Evolutionary conservation across 2,113 vertebrate species (phyloP).

Genomic region (Ophiodon elongatus): DNA sequence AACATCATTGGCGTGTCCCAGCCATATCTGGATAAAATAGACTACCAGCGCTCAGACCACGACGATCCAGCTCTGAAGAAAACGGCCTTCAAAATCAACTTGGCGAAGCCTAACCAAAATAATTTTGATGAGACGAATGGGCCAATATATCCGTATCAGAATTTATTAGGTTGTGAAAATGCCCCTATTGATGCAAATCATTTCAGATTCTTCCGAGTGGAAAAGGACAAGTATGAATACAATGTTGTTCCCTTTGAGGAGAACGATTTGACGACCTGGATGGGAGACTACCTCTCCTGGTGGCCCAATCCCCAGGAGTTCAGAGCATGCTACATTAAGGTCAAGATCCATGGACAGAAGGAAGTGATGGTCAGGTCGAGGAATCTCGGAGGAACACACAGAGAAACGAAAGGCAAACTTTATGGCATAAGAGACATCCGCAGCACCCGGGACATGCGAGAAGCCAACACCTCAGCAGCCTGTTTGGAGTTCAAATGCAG

Average conservation of each 20-base stretch:
- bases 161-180: slow-evolving; percentile 89
- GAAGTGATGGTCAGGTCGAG: slow-evolving; percentile 94
- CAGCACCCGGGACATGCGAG: slow-evolving; percentile 88
- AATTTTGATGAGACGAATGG: slow-evolving; percentile 89
- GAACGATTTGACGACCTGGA: slow-evolving; percentile 93
- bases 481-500: slow-evolving; percentile 98
- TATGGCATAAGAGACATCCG: slow-evolving; percentile 95
- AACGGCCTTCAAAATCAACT: slow-evolving; percentile 92
- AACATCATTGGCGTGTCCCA: slow-evolving; percentile 91
- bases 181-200: slow-evolving; percentile 89
- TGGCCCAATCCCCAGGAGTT: slow-evolving; percentile 99
- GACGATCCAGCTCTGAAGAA: slow-evolving; percentile 91
- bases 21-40: slow-evolving; percentile 91
- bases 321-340: slow-evolving; percentile 95
- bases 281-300: slow-evolving; percentile 93
- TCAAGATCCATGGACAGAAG: slow-evolving; percentile 90
- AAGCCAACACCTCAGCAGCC: slow-evolving; percentile 86
- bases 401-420: slow-evolving; percentile 87
- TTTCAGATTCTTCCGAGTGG: slow-evolving; percentile 95
- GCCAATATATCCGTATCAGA: slow-evolving; percentile 93
- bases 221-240: slow-evolving; percentile 96
- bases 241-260: slow-evolving; percentile 96
- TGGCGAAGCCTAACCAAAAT: slow-evolving; percentile 92
- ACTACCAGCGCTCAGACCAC: slow-evolving; percentile 92
- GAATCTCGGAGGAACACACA: slow-evolving; percentile 91